Evolutionary conservation across 1,140 invertebrate species (phyloP), one percentile per base, ranked within the genome.

Genomic region (Habropoda laboriosa): DNA sequence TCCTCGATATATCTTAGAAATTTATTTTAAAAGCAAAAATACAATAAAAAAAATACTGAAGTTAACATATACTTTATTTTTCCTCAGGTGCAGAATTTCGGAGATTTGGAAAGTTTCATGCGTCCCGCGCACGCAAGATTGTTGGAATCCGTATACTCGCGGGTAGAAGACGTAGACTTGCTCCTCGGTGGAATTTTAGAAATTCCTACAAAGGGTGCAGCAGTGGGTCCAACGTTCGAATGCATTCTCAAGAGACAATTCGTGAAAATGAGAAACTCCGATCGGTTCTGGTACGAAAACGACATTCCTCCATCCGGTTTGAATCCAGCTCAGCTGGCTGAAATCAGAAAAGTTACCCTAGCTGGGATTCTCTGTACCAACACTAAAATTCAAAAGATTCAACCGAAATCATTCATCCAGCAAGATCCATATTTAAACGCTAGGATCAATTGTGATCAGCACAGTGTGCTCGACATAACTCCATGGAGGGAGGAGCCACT

Each of bases 271-370:
- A 95, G 97, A 80, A 95, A 96, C 85, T 96, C 97, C 47, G 97
- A 98, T 93, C 94, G 98, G 73, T 99, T 98, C 88, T 99, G 98
- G 97, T 99, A 98, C 86, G 98, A 99, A 92, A 99, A 99, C 89
- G 98, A 99, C 89, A 94, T 98, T 40, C 97, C 97, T 0, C 98
- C 98, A 0, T 97, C 97, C 1, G 96, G 97, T 10, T 95, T 99
- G 79, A 96, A 94, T 10, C 87, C 94, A 72, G 96, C 96, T 63
- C 99, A 99, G 92, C 93, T 99, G 2, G 94, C 95, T 61, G 97
- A 98, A 82, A 96, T 99, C 51, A 95, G 97, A 77, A 97, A 97
- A 90, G 95, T 96, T 0, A 96, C 96, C 0, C 91, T 99, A 1
- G 95, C 97, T 1, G 95, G 97, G 16, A 93, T 99, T 2, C 93